Evolutionary conservation across 1,140 invertebrate genomes (phyloP).

Genomic region (Leptinotarsa lineolata): DNA sequence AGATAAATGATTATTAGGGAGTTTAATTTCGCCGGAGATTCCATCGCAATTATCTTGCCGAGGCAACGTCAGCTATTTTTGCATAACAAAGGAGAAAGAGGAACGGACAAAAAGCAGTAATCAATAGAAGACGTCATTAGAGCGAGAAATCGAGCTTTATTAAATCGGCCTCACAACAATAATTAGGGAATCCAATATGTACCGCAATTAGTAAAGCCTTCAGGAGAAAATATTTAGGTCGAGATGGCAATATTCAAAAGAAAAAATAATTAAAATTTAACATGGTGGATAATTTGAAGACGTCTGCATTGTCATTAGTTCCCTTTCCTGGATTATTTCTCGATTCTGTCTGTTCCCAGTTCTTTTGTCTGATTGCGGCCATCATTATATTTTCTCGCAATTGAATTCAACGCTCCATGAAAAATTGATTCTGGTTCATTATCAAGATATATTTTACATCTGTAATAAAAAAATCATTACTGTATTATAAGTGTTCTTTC

Average conservation of each 20-base stretch:
- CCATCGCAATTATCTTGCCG: slow-evolving; percentile 11
- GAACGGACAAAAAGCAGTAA: not conserved
- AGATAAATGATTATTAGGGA: slow-evolving; percentile 15
- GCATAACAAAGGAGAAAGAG: slow-evolving; percentile 18
- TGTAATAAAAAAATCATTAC: too few species aligned
- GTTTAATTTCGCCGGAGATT: slow-evolving; percentile 15
- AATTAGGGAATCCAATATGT: slow-evolving; percentile 29
- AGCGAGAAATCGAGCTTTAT: slow-evolving; percentile 27
- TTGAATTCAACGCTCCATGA: not conserved
- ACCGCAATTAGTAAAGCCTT: slow-evolving; percentile 25
- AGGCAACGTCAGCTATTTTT: slow-evolving; percentile 13
- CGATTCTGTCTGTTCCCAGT: not conserved
- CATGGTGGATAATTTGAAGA: not conserved
- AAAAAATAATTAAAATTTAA: slow-evolving; percentile 7
- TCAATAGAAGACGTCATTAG: slow-evolving; percentile 28
- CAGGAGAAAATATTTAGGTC: slow-evolving; percentile 24
- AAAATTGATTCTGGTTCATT: too few species aligned
- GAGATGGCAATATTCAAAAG: slow-evolving; percentile 4
- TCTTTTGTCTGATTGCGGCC: not conserved
- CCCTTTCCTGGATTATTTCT: not conserved
- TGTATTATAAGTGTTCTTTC: too few species aligned
- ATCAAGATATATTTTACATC: too few species aligned
- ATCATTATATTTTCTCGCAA: not conserved
- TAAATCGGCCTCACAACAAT: slow-evolving; percentile 22
- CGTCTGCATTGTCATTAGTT: slow-evolving; percentile 11